These are phyloP conservation scores for Corydoras maculifer DNA, from an alignment of 2,113 vertebrate genomes.

Conservation along the genomic window DNA sequence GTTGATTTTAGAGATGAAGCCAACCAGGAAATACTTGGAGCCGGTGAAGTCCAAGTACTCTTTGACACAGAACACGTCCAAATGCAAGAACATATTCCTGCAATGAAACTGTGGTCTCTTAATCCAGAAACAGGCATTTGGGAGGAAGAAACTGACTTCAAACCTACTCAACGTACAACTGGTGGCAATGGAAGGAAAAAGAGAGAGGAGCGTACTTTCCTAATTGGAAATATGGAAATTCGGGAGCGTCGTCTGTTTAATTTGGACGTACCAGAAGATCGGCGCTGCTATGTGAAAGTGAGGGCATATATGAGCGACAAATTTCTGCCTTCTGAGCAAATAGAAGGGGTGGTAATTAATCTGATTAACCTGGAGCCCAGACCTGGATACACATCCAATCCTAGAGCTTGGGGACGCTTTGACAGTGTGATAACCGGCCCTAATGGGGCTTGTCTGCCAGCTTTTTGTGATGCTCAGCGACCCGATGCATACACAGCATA, in stretches of 20 bases:
- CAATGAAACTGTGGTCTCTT: constrained; percentile 91
- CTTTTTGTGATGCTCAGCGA: constrained; percentile 79
- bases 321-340: constrained; percentile 78
- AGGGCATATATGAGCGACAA: constrained; percentile 90
- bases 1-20: constrained; percentile 81
- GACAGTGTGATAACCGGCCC: constrained; percentile 89
- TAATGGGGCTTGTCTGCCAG: constrained; percentile 91
- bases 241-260: constrained; percentile 91
- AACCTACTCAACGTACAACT: constrained; percentile 41
- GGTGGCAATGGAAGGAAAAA: constrained; percentile 59
- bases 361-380: constrained; percentile 88
- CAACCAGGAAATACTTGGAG: constrained; percentile 67
- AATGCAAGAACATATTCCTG: constrained; percentile 80
- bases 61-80: constrained; percentile 77
- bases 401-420: constrained; percentile 91
- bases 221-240: constrained; percentile 89
- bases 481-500: constrained; percentile 86
- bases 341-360: constrained; percentile 85
- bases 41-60: constrained; percentile 73
- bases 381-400: constrained; percentile 82
- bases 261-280: constrained; percentile 89
- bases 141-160: constrained; percentile 83
- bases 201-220: constrained; percentile 87
- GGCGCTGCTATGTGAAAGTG: constrained; percentile 96
- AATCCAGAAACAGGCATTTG: constrained; percentile 84